Percentiles rank a stretch among this genome's conserved stretches.
These are phyloP conservation scores for Drosophila lini DNA, from an alignment of 1,140 invertebrate genomes.

Conservation along the genomic window DNA sequence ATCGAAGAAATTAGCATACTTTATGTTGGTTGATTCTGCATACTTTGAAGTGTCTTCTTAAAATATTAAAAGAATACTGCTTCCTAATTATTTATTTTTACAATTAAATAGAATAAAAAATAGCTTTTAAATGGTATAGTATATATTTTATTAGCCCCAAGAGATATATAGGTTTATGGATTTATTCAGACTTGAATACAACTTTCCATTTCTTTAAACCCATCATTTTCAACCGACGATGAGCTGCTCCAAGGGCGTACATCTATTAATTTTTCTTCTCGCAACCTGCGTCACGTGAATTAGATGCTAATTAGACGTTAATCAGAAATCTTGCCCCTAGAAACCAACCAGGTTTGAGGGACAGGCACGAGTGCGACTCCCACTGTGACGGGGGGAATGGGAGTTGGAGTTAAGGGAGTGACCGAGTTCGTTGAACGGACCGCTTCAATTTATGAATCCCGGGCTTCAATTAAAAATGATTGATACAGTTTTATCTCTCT, in stretches of 20 bases:
- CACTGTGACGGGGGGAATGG: constrained; percentile 11
- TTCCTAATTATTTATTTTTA: not conserved
- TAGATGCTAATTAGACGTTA: constrained; percentile 73
- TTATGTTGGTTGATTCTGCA: not conserved
- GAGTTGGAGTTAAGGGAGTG: constrained; percentile 7
- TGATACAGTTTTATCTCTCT: constrained; percentile 65
- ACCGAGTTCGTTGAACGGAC: constrained; percentile 45
- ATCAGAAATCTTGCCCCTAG: constrained; percentile 46
- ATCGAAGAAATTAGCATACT: constrained; percentile 6
- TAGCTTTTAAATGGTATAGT: not conserved
- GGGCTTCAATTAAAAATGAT: constrained; percentile 73
- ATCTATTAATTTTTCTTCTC: constrained; percentile 26
- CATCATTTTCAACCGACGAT: constrained; percentile 3
- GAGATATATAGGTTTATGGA: too few species aligned
- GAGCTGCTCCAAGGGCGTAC: constrained; percentile 13
- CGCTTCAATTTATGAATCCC: constrained; percentile 44
- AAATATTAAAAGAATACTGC: not conserved
- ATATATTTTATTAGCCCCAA: not conserved
- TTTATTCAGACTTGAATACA: not conserved
- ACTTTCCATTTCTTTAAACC: constrained; percentile 2
- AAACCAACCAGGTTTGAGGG: constrained; percentile 16
- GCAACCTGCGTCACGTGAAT: constrained; percentile 54
- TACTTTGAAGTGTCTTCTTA: too few species aligned
- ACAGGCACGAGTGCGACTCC: not conserved
- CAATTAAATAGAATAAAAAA: not conserved